phyloP scores from a whole-genome alignment of 30 jellyfish, hydroid and myxozoan genomes.

The Chironex yamaguchii region DNA sequence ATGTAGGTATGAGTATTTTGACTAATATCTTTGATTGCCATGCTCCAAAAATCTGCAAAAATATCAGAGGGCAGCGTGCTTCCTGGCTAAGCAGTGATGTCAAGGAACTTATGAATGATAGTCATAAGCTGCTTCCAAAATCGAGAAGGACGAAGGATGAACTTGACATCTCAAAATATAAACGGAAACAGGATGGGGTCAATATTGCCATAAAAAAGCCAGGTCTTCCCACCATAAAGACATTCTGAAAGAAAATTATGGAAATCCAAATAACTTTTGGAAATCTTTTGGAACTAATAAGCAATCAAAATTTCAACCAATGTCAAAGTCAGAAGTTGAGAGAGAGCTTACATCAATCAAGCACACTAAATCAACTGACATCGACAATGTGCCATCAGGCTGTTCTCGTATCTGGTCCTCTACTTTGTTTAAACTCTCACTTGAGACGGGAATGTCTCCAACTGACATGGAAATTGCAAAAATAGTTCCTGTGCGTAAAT shows the following conservation, averaged over 20 bases:
- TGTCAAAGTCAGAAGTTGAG: slow-evolving; percentile 13
- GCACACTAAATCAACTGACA: slow-evolving; percentile 41
- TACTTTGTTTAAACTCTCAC: slow-evolving; percentile 56
- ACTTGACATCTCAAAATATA: slow-evolving; percentile 22
- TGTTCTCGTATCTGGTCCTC: slow-evolving; percentile 17
- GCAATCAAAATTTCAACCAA: slow-evolving; percentile 42
- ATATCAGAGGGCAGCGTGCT: slow-evolving; percentile 54
- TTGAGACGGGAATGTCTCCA: slow-evolving; percentile 27
- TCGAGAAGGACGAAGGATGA: slow-evolving; percentile 48
- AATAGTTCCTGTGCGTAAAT: slow-evolving; percentile 11
- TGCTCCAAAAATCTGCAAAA: slow-evolving; percentile 50
- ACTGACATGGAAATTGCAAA: slow-evolving; percentile 2
- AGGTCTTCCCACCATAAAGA: slow-evolving; percentile 5
- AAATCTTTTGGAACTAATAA: slow-evolving; percentile 9
- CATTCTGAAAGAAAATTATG: neutral
- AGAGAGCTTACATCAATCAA: slow-evolving; percentile 36
- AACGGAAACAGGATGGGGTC: too few relatives aligned
- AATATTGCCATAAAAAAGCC: slow-evolving; percentile 2
- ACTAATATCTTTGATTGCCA: neutral
- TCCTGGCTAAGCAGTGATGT: slow-evolving; percentile 54
- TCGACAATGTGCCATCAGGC: slow-evolving; percentile 63
- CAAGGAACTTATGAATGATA: slow-evolving; percentile 39
- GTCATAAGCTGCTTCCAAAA: slow-evolving; percentile 35
- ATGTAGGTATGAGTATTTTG: slow-evolving; percentile 10
- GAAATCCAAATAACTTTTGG: slow-evolving; percentile 1